phyloP scores from a whole-genome alignment of 2,113 vertebrate genomes.

The Mionectes macconnelli region DNA sequence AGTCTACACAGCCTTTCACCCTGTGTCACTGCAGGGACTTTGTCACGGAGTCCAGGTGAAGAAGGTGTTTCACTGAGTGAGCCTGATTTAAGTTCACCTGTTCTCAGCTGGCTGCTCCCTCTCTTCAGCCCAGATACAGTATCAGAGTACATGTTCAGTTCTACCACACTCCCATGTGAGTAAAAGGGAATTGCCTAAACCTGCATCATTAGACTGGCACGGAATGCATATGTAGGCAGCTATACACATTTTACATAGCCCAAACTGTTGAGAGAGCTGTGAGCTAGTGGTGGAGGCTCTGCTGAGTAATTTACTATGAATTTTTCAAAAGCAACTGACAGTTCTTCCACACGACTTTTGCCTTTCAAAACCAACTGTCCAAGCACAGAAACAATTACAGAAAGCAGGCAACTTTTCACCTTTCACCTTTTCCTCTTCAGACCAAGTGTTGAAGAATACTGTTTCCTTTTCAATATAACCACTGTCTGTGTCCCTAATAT shows the following conservation, averaged over 20 bases:
- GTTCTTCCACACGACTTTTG: neutral
- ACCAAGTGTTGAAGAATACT: neutral
- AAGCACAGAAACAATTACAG: neutral
- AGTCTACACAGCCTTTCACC: neutral
- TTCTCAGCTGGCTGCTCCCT: neutral
- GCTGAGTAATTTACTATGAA: neutral
- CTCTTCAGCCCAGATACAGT: neutral
- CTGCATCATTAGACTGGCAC: neutral
- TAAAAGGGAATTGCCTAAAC: neutral
- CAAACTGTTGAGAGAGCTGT: neutral
- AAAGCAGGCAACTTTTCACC: neutral
- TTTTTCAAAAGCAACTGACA: neutral
- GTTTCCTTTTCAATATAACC: neutral
- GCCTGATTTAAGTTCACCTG: neutral
- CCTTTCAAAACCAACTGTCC: neutral
- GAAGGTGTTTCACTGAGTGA: neutral
- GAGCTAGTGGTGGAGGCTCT: neutral
- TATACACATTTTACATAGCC: neutral
- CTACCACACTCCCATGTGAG: neutral
- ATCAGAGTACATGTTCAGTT: fast-evolving
- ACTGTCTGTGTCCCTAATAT: neutral
- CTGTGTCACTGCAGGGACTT: neutral
- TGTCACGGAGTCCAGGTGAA: neutral
- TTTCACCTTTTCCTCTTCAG: neutral
- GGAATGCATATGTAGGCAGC: neutral